phyloP scores from a whole-genome alignment of 2,888 invertebrate genomes.

The Drosophila phalerata region DNA sequence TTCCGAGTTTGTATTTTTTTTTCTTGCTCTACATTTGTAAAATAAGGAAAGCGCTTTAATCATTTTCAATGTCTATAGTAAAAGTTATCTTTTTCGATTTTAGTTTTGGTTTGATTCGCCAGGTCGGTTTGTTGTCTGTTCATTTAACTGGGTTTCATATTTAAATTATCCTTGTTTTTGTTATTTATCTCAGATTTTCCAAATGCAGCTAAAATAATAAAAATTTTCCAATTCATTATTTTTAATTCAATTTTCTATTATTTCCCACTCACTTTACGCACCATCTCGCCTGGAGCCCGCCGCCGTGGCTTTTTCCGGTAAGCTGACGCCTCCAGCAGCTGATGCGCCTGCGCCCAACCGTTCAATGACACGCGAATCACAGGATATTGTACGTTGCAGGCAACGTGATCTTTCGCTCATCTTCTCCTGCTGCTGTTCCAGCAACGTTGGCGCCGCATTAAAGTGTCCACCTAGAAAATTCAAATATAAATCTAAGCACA shows the following conservation, averaged over 20 bases:
- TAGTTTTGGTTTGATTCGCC: conserved; percentile 12
- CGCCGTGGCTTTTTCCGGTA: conserved; percentile 44
- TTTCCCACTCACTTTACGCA: conserved; percentile 30
- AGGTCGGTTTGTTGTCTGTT: conserved; percentile 19
- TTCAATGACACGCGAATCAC: conserved; percentile 72
- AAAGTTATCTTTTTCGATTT: background rate
- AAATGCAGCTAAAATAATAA: background rate
- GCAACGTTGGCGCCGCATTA: conserved; percentile 93
- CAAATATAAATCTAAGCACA: background rate
- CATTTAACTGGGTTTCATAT: conserved; percentile 21
- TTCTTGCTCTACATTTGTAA: conserved; percentile 25
- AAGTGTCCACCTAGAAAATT: conserved; percentile 89
- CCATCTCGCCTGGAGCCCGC: conserved; percentile 55
- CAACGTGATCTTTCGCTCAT: conserved; percentile 90
- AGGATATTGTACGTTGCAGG: conserved; percentile 71
- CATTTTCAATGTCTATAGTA: conserved; percentile 3
- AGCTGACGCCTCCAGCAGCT: conserved; percentile 9
- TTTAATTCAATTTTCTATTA: background rate
- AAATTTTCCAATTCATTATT: background rate
- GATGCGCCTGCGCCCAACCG: conserved; percentile 49
- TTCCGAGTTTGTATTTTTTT: background rate
- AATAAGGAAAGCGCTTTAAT: conserved; percentile 33
- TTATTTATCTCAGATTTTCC: background rate
- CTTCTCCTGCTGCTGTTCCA: conserved; percentile 95
- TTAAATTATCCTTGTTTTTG: conserved; percentile 9